phyloP scores from a whole-genome alignment of 2,888 invertebrate species.

The Tenthredo amoena region DNA sequence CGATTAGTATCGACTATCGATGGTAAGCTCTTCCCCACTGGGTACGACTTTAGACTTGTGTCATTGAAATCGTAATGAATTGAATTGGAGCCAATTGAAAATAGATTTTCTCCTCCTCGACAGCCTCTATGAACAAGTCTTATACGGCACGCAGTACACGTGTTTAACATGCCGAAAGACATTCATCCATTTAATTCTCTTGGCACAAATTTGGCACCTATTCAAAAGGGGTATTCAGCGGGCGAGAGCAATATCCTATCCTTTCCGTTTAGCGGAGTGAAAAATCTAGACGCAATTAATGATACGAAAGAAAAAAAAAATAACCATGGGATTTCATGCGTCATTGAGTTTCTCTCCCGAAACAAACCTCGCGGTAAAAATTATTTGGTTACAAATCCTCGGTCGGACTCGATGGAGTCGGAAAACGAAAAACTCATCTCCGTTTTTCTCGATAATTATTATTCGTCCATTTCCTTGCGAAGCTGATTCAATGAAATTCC shows the following conservation, averaged over 20 bases:
- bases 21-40: not conserved
- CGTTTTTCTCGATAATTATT: not conserved
- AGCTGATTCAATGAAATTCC: not conserved
- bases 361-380: not conserved
- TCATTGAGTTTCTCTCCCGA: not conserved
- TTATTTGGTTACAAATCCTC: not conserved
- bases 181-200: slow-evolving; percentile 44
- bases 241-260: slow-evolving; percentile 14
- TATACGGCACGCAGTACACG: slow-evolving; percentile 27
- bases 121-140: not conserved
- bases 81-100: slow-evolving; percentile 40
- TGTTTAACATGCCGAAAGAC: slow-evolving; percentile 40
- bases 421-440: not conserved
- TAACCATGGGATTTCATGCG: too few relatives aligned
- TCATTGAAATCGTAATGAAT: slow-evolving; percentile 27
- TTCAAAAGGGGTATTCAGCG: not conserved
- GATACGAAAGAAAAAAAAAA: not conserved
- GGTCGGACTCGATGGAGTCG: not conserved
- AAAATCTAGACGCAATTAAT: not conserved
- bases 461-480: not conserved
- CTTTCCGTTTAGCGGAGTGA: not conserved
- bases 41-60: slow-evolving; percentile 7
- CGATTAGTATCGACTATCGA: not conserved
- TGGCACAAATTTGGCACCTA: slow-evolving; percentile 20
- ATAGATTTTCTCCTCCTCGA: slow-evolving; percentile 34